phyloP scores from a whole-genome alignment of 2,797 vertebrate genomes.

The Alosa sapidissima region DNA sequence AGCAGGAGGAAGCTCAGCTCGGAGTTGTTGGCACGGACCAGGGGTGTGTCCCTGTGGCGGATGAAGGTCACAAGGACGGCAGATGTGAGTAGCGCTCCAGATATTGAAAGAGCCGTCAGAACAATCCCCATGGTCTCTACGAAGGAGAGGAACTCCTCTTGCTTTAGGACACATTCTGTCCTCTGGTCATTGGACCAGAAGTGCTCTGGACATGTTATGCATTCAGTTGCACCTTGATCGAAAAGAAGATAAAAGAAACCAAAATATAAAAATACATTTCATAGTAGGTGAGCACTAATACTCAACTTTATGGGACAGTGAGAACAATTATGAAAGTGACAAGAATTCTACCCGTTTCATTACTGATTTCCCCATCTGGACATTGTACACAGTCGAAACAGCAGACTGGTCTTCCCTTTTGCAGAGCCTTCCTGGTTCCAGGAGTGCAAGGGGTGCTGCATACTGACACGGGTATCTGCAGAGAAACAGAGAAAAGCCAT shows the following conservation, averaged over 20 bases:
- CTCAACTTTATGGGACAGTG: too few species aligned
- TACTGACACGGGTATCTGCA: slow-evolving; percentile 55
- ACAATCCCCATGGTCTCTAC: slow-evolving; percentile 58
- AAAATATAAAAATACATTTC: not conserved
- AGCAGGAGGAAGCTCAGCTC: slow-evolving; percentile 61
- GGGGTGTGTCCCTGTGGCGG: slow-evolving; percentile 48
- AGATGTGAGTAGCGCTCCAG: slow-evolving; percentile 52
- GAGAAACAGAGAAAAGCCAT: not conserved
- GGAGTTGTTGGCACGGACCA: slow-evolving; percentile 58
- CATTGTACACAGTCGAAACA: slow-evolving; percentile 62
- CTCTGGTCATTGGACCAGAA: slow-evolving; percentile 57
- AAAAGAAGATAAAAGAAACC: slow-evolving; percentile 22
- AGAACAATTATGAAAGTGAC: not conserved
- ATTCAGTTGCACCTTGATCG: slow-evolving; percentile 50
- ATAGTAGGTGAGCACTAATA: not conserved
- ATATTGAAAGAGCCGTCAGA: slow-evolving; percentile 52
- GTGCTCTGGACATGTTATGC: slow-evolving; percentile 49
- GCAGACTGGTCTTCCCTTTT: slow-evolving; percentile 58
- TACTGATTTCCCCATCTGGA: slow-evolving; percentile 60
- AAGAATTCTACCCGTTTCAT: slow-evolving; percentile 48
- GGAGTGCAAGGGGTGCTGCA: slow-evolving; percentile 54
- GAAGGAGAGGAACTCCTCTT: slow-evolving; percentile 66
- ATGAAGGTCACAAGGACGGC: slow-evolving; percentile 51
- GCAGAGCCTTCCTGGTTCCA: slow-evolving; percentile 53
- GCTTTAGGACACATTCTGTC: slow-evolving; percentile 51